These are phyloP conservation scores for Ctenopoma kingsleyae DNA, from an alignment of 2,797 vertebrate species.

Conservation along the genomic window DNA sequence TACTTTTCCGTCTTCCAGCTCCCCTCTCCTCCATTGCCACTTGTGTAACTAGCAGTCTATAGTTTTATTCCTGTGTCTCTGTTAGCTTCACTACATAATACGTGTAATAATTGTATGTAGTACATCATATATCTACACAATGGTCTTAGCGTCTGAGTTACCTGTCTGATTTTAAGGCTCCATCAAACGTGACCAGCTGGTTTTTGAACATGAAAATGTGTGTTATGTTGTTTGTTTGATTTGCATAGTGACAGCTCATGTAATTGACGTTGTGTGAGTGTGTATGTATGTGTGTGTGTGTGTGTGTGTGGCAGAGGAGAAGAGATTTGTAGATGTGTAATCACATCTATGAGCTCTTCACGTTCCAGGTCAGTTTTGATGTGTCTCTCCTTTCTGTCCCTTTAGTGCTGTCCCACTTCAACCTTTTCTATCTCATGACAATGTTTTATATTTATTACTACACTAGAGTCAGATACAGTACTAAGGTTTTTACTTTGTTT, in stretches of 20 bases:
- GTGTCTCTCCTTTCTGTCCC: conserved; percentile 28
- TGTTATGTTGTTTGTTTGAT: conserved; percentile 15
- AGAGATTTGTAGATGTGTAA: conserved; percentile 70
- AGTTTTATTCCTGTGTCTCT: conserved; percentile 50
- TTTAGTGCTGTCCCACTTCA: conserved; percentile 21
- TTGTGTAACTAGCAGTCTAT: conserved; percentile 24
- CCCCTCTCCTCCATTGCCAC: conserved; percentile 28
- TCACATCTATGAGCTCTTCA: conserved; percentile 67
- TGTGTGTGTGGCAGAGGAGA: conserved; percentile 4
- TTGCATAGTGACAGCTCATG: conserved; percentile 34
- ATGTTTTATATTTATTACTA: conserved; percentile 83
- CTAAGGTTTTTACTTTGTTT: conserved; percentile 74
- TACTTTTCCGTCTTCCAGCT: conserved; percentile 48
- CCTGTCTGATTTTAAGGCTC: conserved; percentile 12
- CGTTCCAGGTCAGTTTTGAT: conserved; percentile 68
- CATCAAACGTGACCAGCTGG: conserved; percentile 28
- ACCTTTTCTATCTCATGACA: conserved; percentile 56
- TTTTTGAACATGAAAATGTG: conserved; percentile 41
- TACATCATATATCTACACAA: conserved; percentile 46
- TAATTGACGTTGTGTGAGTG: conserved; percentile 22
- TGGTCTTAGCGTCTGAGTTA: conserved; percentile 41
- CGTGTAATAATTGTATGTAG: conserved; percentile 40
- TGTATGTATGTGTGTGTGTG: conserved; percentile 5
- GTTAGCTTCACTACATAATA: conserved; percentile 52
- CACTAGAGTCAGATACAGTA: conserved; percentile 58